Evolutionary conservation across 2,888 invertebrate genomes (phyloP).

Genomic region (Autographa pulchrina): DNA sequence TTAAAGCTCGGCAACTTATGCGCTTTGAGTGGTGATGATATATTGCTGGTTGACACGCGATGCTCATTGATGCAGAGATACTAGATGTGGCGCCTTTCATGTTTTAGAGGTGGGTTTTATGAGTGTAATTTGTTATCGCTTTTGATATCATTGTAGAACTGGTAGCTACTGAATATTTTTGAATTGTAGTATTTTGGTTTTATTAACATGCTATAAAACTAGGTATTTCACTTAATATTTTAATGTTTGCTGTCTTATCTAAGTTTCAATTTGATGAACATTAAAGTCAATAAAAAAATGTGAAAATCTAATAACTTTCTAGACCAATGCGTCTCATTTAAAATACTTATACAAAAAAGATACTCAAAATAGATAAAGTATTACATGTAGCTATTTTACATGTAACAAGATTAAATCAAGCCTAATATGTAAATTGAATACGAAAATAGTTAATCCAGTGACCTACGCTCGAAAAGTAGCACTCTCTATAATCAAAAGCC

Average conservation of each 20-base stretch:
- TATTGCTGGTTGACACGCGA: conserved; percentile 82
- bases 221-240: no score
- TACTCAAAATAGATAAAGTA: no score
- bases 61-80: conserved; percentile 20
- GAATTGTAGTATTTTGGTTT: no score
- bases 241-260: no score
- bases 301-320: no score
- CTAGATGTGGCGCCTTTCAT: conserved; percentile 46
- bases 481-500: neutral
- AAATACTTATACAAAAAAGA: no score
- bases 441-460: neutral
- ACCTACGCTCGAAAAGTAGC: neutral
- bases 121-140: neutral
- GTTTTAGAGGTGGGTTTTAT: neutral
- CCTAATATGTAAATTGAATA: neutral
- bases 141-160: neutral
- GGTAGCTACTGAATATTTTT: no score
- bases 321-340: no score
- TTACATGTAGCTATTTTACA: no score
- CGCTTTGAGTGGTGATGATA: conserved; percentile 85
- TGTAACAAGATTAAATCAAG: neutral
- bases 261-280: no score
- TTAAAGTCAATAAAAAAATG: no score
- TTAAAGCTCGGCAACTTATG: conserved; percentile 81
- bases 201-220: no score